A percentile compares a stretch with the other conserved stretches of the same genome.
Evolutionary conservation across 2,797 vertebrate genomes (phyloP).

Genomic region (Dendrocincla tyrannina): DNA sequence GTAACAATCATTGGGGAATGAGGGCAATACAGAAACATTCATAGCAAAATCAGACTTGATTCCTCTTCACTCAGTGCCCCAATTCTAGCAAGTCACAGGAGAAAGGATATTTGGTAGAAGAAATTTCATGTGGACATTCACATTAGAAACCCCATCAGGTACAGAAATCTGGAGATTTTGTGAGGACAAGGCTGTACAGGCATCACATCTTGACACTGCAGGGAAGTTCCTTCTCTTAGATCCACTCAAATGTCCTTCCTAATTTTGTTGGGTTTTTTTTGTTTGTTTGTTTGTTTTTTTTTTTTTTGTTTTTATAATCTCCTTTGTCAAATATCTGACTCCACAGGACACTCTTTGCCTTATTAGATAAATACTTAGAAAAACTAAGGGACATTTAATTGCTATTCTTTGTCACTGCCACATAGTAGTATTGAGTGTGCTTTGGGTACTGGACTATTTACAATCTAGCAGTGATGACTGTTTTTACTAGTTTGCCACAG

Average conservation of each 20-base stretch:
- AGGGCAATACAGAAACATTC: neutral
- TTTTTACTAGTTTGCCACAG: neutral
- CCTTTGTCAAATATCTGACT: neutral
- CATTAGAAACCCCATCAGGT: neutral
- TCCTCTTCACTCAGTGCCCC: neutral
- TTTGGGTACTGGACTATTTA: neutral
- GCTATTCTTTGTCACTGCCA: neutral
- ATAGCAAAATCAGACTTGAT: neutral
- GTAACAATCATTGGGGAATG: neutral
- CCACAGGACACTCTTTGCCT: neutral
- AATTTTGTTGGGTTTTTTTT: neutral
- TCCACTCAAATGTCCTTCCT: neutral
- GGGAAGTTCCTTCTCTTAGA: neutral
- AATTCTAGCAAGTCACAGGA: neutral
- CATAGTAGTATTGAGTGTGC: neutral
- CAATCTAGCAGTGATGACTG: neutral
- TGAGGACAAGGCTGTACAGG: neutral
- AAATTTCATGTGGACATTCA: neutral
- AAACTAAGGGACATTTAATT: neutral
- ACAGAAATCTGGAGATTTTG: neutral
- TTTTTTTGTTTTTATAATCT: neutral
- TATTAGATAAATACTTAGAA: neutral
- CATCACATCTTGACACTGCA: neutral
- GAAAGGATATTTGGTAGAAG: neutral
- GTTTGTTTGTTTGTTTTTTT: too few relatives aligned